These are phyloP conservation scores for Erebia epiphron DNA, from an alignment of 2,888 invertebrate genomes.

Conservation along the genomic window DNA sequence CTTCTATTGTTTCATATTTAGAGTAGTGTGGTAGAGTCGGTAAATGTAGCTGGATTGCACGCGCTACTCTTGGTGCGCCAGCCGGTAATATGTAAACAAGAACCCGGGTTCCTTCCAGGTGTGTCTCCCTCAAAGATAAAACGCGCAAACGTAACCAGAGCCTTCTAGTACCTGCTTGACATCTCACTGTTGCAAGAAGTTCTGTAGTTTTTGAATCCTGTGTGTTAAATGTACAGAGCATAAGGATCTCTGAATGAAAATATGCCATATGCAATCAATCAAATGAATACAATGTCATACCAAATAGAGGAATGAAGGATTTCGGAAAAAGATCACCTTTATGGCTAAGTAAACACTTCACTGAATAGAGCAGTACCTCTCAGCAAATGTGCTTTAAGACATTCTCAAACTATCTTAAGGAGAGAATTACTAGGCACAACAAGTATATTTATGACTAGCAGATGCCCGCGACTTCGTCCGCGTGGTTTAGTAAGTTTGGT, in stretches of 20 bases:
- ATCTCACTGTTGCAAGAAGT: slow-evolving; percentile 92
- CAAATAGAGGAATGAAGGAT: not conserved
- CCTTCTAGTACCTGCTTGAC: slow-evolving; percentile 95
- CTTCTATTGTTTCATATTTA: slow-evolving; percentile 57
- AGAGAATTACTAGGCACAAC: not conserved
- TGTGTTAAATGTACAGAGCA: not conserved
- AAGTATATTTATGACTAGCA: not conserved
- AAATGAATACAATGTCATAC: not conserved
- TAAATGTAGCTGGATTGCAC: slow-evolving; percentile 61
- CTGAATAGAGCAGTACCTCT: not conserved
- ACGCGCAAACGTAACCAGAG: slow-evolving; percentile 91
- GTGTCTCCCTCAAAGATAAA: slow-evolving; percentile 68
- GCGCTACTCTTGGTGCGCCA: slow-evolving; percentile 73
- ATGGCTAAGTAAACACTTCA: not conserved
- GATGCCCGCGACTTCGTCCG: no score
- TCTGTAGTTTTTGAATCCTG: slow-evolving; percentile 55
- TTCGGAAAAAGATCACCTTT: not conserved
- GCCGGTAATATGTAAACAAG: slow-evolving; percentile 69
- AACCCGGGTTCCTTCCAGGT: slow-evolving; percentile 55
- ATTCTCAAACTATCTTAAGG: no score
- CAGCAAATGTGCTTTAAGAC: no score
- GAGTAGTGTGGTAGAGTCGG: slow-evolving; percentile 69
- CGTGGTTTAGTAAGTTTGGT: no score
- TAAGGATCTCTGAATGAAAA: not conserved
- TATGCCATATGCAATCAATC: no score